Percentiles rank a stretch among this genome's conserved stretches.
Conservation (phyloP, 2,113 vertebrate species). For the Lota lota region DNA sequence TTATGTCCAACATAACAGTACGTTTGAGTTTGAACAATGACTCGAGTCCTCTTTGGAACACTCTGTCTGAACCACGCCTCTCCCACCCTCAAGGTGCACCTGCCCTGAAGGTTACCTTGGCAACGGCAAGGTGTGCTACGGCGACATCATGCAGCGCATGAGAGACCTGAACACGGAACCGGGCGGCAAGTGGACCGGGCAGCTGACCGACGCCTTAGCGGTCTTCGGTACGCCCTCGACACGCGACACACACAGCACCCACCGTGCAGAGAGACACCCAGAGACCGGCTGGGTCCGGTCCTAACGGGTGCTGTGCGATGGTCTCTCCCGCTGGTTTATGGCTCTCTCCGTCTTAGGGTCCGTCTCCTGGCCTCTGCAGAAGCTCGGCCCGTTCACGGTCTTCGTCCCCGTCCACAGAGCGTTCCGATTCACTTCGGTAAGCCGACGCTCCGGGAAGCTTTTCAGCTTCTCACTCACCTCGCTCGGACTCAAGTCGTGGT, state of each 20-base stretch:
- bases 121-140: constrained; percentile 81
- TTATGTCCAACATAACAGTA: background rate
- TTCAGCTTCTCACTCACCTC: background rate
- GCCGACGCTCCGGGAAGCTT: constrained; percentile 1
- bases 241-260: no score
- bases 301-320: background rate
- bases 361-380: constrained; percentile 80
- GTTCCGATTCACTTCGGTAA: constrained; percentile 70
- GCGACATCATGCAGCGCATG: constrained; percentile 83
- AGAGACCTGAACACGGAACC: constrained; percentile 78
- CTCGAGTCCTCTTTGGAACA: no score
- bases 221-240: constrained; percentile 76
- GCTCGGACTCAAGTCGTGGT: no score
- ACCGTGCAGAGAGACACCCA: no score
- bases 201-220: constrained; percentile 76
- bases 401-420: constrained; percentile 84
- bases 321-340: background rate
- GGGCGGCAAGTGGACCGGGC: constrained; percentile 79
- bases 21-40: background rate
- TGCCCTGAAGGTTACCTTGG: constrained; percentile 81
- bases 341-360: constrained; percentile 63
- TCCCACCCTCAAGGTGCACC: constrained; percentile 74
- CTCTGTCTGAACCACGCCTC: constrained; percentile 3
- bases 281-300: background rate
- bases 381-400: constrained; percentile 86